Conservation (phyloP, 1,140 invertebrate genomes). For the Zelostemma sp. region DNA sequence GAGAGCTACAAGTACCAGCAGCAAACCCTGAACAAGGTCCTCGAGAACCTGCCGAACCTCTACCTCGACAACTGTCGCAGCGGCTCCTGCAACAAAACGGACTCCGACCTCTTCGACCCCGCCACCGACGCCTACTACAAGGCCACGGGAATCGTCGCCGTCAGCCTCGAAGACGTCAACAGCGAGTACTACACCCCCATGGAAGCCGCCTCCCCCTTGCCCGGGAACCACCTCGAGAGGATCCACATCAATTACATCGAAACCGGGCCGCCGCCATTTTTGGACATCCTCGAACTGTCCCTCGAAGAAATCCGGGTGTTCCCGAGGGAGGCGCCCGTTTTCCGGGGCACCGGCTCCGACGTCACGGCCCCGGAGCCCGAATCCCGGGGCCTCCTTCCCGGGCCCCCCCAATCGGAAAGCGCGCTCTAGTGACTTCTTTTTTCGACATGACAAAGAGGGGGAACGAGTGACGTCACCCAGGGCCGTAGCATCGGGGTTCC, state of each 20-base stretch:
- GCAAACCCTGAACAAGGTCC: constrained; percentile 92
- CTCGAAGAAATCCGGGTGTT: constrained; percentile 12
- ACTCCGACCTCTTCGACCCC: constrained; percentile 81
- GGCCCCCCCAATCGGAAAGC: constrained; percentile 69
- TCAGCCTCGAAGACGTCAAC: constrained; percentile 71
- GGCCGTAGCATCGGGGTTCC: too few relatives aligned
- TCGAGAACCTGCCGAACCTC: constrained; percentile 93
- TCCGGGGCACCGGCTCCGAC: constrained; percentile 59
- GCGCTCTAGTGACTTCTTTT: too few relatives aligned
- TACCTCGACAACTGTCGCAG: constrained; percentile 94
- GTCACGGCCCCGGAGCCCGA: constrained; percentile 62
- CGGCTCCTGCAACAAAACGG: constrained; percentile 85
- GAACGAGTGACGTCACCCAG: too few relatives aligned
- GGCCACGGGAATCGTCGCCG: constrained; percentile 45
- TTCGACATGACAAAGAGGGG: too few relatives aligned
- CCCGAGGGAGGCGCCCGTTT: constrained; percentile 44
- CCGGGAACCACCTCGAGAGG: constrained; percentile 63
- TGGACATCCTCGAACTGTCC: neutral
- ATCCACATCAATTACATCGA: constrained; percentile 76
- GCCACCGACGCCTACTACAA: constrained; percentile 71
- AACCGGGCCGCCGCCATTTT: constrained; percentile 55
- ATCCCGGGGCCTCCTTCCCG: constrained; percentile 62
- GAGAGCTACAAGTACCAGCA: constrained; percentile 97
- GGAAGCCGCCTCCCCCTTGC: constrained; percentile 71
- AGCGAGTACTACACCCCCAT: constrained; percentile 87